Evolutionary conservation across 2,113 vertebrate species (phyloP), one percentile per base, ranked within the genome.

Genomic region (Caracal caracal): DNA sequence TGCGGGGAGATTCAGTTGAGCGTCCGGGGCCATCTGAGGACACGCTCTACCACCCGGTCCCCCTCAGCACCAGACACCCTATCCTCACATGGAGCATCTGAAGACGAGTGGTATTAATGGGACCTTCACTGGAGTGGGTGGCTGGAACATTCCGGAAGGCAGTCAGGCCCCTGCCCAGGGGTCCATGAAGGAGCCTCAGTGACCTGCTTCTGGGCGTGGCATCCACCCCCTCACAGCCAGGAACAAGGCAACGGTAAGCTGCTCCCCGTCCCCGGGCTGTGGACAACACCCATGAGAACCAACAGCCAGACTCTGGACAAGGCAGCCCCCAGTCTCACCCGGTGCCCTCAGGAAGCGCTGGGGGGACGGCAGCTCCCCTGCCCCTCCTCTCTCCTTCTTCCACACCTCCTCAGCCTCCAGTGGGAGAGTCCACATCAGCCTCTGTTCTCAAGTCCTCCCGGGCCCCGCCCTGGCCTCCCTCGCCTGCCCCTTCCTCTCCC

Each of bases 131-230:
- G n/a, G 30, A 33, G 7, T 0, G 24, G 5, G 10, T 26, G 59
- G 26, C 24, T 10, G 53, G 66, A 10, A 47, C 61, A 26, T 2
- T 20, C 68, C 19, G 3, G 35, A 92, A 81, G 33, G 82, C 12
- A 28, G 16, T 3, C 1, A 1, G 65, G 80, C 26, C 68, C 65
- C 5, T 1, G 51, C 3, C 16, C 10, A 0, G 0, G 0, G 2
- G 82, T 92, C 71, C 28, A 33, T 19, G 24, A 49, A 61, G 63
- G 61, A 90, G 61, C 65, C 26, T 24, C 3, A 53, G 33, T 28
- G 26, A 30, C 37, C 68, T 20, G 79, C 66, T 33, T n/a, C 16
- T 19, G 40, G 93, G 43, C 11, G 0, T 3, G 16, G 37, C n/a
- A 63, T 8, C 24, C n/a, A 17, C 13, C 63, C 49, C 15, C 4